phyloP scores from a whole-genome alignment of 2,113 vertebrate genomes.

The Lota lota region DNA sequence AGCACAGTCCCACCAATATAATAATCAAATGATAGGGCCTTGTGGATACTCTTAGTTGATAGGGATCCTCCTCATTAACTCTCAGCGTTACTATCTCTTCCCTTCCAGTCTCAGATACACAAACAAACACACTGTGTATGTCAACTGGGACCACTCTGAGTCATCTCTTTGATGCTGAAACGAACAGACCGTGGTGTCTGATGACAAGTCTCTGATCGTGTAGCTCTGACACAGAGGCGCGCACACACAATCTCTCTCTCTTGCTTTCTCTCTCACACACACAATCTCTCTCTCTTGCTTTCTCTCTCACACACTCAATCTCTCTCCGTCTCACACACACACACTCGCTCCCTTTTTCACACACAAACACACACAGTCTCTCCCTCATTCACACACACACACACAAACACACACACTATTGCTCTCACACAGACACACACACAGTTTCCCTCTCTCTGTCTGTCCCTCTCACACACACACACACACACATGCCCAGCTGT shows the following conservation, averaged over 20 bases:
- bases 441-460: too few relatives aligned
- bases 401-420: not conserved
- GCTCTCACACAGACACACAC: not conserved
- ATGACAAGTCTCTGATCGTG: constrained; percentile 2
- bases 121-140: not conserved
- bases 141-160: not conserved
- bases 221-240: not conserved
- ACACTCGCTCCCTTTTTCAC: not conserved
- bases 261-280: not conserved
- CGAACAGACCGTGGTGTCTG: not conserved
- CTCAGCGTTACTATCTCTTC: not conserved
- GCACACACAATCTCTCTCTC: not conserved
- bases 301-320: not conserved
- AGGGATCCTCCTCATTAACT: not conserved
- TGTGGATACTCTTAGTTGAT: not conserved
- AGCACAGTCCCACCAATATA: too few relatives aligned
- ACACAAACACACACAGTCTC: not conserved
- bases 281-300: not conserved
- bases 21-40: too few relatives aligned
- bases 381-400: constrained; percentile 9
- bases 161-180: not conserved
- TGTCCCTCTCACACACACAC: not conserved
- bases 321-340: not conserved
- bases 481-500: not conserved
- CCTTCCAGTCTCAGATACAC: not conserved